Percentiles rank a stretch among this genome's conserved stretches.
phyloP scores from a whole-genome alignment of 1,140 invertebrate species.

The Carposina sasakii region DNA sequence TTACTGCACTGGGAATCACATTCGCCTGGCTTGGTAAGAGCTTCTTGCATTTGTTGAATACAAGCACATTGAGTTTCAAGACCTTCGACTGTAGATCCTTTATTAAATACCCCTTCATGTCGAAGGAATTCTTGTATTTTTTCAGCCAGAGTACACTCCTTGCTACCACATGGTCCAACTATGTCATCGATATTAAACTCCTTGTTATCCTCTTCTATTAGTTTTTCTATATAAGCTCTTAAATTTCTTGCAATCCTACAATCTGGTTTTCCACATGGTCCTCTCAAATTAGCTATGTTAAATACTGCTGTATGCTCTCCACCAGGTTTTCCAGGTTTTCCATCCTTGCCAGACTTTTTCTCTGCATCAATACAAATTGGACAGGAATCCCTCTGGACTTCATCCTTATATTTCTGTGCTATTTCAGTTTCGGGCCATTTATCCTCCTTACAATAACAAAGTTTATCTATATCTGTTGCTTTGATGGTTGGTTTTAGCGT shows the following conservation, averaged over 20 bases:
- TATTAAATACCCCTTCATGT: constrained; percentile 46
- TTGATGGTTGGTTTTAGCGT: constrained; percentile 49
- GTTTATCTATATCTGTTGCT: constrained; percentile 58
- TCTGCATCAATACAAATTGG: constrained; percentile 44
- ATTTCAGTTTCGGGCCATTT: constrained; percentile 48
- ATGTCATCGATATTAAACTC: constrained; percentile 51
- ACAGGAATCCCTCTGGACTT: constrained; percentile 44
- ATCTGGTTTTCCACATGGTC: constrained; percentile 58
- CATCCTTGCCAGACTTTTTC: constrained; percentile 20
- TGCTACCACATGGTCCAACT: constrained; percentile 63
- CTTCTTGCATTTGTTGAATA: constrained; percentile 48
- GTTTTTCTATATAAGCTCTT: constrained; percentile 56
- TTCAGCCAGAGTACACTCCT: constrained; percentile 49
- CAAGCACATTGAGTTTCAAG: constrained; percentile 57
- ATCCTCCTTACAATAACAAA: constrained; percentile 58
- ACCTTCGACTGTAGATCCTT: constrained; percentile 35
- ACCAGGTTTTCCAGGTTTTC: constrained; percentile 14
- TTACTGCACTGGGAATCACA: constrained; percentile 38
- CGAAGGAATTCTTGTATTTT: constrained; percentile 54
- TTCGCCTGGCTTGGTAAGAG: constrained; percentile 35
- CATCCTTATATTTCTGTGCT: constrained; percentile 46
- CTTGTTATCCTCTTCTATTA: constrained; percentile 55
- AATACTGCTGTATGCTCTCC: constrained; percentile 29
- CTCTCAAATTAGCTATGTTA: constrained; percentile 59
- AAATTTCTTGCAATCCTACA: constrained; percentile 59